Evolutionary conservation across 2,888 invertebrate species (phyloP).

Genomic region (Orchesella flavescens): DNA sequence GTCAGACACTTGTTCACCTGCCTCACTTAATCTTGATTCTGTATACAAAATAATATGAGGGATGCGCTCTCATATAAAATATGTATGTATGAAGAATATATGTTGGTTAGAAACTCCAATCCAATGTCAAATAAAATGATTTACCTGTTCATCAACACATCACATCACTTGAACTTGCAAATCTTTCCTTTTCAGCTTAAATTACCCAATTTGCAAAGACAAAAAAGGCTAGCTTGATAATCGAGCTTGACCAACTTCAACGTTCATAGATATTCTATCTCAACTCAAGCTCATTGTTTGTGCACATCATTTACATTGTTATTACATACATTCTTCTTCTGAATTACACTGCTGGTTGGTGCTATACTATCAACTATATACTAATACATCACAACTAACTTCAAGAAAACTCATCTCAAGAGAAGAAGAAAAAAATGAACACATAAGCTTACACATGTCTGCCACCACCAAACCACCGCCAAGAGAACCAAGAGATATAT

Average conservation of each 20-base stretch:
- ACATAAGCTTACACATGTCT: constrained; percentile 13
- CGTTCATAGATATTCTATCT: constrained; percentile 1
- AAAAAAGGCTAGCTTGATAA: constrained; percentile 57
- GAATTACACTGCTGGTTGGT: too few species aligned
- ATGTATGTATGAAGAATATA: background rate
- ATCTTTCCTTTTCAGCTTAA: constrained; percentile 64
- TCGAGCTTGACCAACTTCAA: constrained; percentile 62
- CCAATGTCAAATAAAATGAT: constrained; percentile 61
- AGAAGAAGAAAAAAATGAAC: background rate
- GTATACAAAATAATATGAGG: too few species aligned
- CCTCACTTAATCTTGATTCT: background rate
- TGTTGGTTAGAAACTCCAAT: background rate
- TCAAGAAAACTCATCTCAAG: background rate
- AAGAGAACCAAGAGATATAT: constrained; percentile 26
- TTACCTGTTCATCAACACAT: constrained; percentile 64
- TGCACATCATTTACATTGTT: constrained; percentile 34
- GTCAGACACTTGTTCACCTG: background rate
- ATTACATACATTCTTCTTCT: constrained; percentile 11
- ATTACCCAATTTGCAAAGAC: constrained; percentile 64
- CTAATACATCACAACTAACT: background rate
- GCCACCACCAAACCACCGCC: constrained; percentile 8
- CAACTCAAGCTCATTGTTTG: constrained; percentile 20
- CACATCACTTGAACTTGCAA: constrained; percentile 60
- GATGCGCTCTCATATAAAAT: background rate
- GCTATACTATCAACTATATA: background rate